These are phyloP conservation scores for Plectropomus leopardus DNA, from an alignment of 2,113 vertebrate species.

Conservation along the genomic window DNA sequence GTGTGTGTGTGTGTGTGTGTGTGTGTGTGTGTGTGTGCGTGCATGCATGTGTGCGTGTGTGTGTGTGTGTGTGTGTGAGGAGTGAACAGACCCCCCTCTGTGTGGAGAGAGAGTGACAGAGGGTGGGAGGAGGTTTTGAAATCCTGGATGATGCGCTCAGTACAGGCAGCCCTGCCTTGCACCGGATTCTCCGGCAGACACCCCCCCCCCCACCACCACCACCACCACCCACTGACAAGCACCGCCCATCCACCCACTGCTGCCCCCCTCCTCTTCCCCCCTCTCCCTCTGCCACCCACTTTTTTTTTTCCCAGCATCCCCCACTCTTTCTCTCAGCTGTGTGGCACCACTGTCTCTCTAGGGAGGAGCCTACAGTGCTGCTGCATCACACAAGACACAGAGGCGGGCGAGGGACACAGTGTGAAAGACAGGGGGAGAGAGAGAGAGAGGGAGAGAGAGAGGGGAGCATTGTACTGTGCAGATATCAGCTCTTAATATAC, in stretches of 20 bases:
- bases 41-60: slow-evolving; percentile 16
- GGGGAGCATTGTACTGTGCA: slow-evolving; percentile 34
- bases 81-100: slow-evolving; percentile 59
- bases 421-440: slow-evolving; percentile 43
- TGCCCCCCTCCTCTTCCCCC: slow-evolving; percentile 18
- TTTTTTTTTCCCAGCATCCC: slow-evolving; percentile 57
- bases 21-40: slow-evolving; percentile 20
- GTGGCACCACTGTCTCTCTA: slow-evolving; percentile 73
- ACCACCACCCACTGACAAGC: slow-evolving; percentile 23
- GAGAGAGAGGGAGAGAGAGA: slow-evolving; percentile 11
- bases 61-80: neutral
- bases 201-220: slow-evolving; percentile 1
- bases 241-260: slow-evolving; percentile 26
- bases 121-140: slow-evolving; percentile 62
- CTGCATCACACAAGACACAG: slow-evolving; percentile 69
- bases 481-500: slow-evolving; percentile 38
- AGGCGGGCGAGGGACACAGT: slow-evolving; percentile 47
- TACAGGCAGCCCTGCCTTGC: slow-evolving; percentile 59
- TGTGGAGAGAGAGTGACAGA: slow-evolving; percentile 43
- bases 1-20: slow-evolving; percentile 9
- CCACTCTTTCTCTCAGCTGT: slow-evolving; percentile 64
- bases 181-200: slow-evolving; percentile 49
- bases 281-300: slow-evolving; percentile 21
- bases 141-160: slow-evolving; percentile 68
- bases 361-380: slow-evolving; percentile 71